Evolutionary conservation across 2,888 invertebrate species (phyloP).

Genomic region (Flexamia atlantica): DNA sequence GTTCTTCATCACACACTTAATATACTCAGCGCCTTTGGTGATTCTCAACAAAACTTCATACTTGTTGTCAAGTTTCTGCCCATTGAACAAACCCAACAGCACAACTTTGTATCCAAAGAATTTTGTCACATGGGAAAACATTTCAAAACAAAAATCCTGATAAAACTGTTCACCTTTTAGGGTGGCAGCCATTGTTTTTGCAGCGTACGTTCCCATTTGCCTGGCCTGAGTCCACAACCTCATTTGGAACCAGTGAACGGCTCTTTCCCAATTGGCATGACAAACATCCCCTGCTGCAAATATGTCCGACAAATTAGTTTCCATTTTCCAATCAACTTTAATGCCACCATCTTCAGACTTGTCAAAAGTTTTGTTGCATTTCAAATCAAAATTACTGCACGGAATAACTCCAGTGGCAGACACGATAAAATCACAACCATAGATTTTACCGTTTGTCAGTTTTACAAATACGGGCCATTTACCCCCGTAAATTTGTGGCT

Average conservation of each 20-base stretch:
- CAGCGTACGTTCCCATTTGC: slow-evolving; percentile 97
- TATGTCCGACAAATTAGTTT: slow-evolving; percentile 86
- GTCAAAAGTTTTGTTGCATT: slow-evolving; percentile 72
- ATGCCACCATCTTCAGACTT: slow-evolving; percentile 88
- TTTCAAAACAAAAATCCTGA: slow-evolving; percentile 97
- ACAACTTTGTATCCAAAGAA: slow-evolving; percentile 97
- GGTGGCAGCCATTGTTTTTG: slow-evolving; percentile 89
- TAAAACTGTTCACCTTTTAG: slow-evolving; percentile 81
- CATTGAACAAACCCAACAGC: slow-evolving; percentile 94
- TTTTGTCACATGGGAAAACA: slow-evolving; percentile 97
- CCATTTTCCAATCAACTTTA: slow-evolving; percentile 90
- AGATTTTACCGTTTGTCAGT: slow-evolving; percentile 84
- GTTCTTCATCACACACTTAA: slow-evolving; percentile 92
- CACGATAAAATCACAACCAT: slow-evolving; percentile 93
- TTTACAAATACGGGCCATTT: slow-evolving; percentile 85
- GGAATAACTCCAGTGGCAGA: slow-evolving; percentile 97
- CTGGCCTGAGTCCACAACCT: slow-evolving; percentile 98
- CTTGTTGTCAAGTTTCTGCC: slow-evolving; percentile 86
- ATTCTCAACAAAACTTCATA: slow-evolving; percentile 93
- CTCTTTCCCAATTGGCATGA: slow-evolving; percentile 85
- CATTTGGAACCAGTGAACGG: slow-evolving; percentile 95
- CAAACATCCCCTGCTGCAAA: slow-evolving; percentile 99
- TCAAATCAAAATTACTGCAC: slow-evolving; percentile 73
- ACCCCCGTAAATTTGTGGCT: no score
- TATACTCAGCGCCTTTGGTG: slow-evolving; percentile 88